Conservation (phyloP, 2,797 vertebrate species). For the Alosa sapidissima region DNA sequence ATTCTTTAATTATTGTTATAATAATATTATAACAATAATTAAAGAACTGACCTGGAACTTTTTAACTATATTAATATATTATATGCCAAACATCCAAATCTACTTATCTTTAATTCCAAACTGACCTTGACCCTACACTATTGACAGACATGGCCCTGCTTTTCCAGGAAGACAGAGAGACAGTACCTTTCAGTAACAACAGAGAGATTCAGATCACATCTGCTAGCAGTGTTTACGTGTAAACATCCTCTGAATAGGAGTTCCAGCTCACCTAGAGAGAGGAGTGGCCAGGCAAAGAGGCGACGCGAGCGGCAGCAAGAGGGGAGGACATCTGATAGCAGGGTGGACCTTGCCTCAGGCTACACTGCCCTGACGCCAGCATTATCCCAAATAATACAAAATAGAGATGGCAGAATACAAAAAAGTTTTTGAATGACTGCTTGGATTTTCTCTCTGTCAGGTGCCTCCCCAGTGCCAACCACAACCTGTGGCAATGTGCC, state of each 20-base stretch:
- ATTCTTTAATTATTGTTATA: not conserved
- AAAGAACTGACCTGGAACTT: not conserved
- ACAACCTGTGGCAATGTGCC: constrained; percentile 21
- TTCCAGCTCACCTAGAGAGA: constrained; percentile 32
- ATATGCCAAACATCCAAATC: not conserved
- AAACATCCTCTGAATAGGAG: constrained; percentile 56
- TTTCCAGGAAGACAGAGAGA: constrained; percentile 57
- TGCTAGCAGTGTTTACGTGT: constrained; percentile 57
- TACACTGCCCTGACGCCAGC: not conserved
- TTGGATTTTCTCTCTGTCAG: not conserved
- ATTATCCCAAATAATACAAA: not conserved
- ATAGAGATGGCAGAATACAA: not conserved
- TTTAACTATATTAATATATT: too few species aligned
- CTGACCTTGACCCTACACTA: not conserved
- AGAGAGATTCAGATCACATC: constrained; percentile 55
- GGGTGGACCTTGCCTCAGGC: not conserved
- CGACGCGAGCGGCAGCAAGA: not conserved
- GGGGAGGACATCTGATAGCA: not conserved
- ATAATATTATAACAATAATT: too few species aligned
- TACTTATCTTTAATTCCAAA: not conserved
- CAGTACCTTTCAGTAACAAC: constrained; percentile 52
- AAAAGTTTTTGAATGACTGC: not conserved
- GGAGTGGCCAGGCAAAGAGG: constrained; percentile 9
- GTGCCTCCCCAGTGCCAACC: constrained; percentile 21
- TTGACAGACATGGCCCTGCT: not conserved